phyloP scores from a whole-genome alignment of 2,888 invertebrate species.

The Leptopterna dolabrata region DNA sequence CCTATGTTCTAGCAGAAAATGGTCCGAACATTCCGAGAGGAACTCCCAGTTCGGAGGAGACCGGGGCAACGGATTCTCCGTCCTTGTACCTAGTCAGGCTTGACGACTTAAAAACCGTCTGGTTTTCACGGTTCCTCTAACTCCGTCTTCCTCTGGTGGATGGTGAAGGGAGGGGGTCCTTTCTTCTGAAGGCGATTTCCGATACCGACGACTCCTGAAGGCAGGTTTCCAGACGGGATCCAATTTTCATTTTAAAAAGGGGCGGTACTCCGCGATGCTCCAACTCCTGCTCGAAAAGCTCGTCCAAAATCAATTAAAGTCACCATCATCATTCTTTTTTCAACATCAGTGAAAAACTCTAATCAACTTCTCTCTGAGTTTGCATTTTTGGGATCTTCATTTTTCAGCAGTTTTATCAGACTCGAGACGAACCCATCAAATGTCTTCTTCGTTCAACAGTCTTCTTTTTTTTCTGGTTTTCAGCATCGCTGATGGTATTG shows the following conservation, averaged over 20 bases:
- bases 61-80: constrained; percentile 5
- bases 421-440: background rate
- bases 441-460: background rate
- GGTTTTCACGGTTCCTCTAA: constrained; percentile 25
- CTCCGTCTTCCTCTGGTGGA: background rate
- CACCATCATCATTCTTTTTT: background rate
- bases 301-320: constrained; percentile 9
- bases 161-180: background rate
- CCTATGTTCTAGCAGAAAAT: background rate
- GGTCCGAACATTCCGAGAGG: background rate
- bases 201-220: background rate
- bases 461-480: background rate
- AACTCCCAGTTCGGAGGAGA: background rate
- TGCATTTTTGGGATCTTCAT: background rate
- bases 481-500: background rate
- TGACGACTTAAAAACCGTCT: constrained; percentile 27
- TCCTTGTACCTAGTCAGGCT: constrained; percentile 29
- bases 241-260: constrained; percentile 3
- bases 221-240: background rate
- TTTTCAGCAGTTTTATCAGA: background rate
- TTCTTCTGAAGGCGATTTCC: background rate
- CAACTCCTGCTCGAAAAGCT: background rate
- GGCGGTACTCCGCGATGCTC: background rate
- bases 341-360: background rate
- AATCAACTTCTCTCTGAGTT: background rate